Base-by-base conservation (phyloP, 2,888 invertebrate species). In the Cyrtodaria siliqua region DNA sequence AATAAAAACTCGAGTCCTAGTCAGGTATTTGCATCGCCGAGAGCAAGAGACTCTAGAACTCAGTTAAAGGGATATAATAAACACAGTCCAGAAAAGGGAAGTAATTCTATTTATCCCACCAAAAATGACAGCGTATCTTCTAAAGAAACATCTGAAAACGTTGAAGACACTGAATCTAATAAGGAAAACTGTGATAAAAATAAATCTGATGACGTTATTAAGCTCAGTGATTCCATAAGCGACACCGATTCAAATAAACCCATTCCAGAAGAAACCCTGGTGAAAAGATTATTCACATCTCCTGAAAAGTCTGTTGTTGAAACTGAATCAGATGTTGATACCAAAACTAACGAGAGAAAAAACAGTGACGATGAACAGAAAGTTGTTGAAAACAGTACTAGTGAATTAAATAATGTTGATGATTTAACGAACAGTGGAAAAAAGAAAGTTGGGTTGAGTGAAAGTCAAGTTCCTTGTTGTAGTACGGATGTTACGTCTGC, bases 391-490 rank as follows among this genome's bases (percentile, higher is more conserved):
- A 20, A 44, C 16, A 16, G 20, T 16, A 20, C 6, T 9, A 44
- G n/a, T 16, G 16, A 44, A 6, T 3, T 44, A 6, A 3, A 18
- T 9, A 44, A 9, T 52, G 23, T 12, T 23, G 52, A 20, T 20
- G 20, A 52, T 24, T 52, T 20, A 23, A 12, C 3, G 16, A 20
- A 26, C 20, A 52, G 3, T 9, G 14, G 6, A 24, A 67, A 66
- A 12, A 50, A 57, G 20, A 23, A 29, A 52, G 59, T 52, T 6
- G 42, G 56, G 9, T 2, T 8, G 12, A 73, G 66, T 66, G 38
- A 66, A 2, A 78, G 70, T 62, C 73, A 78, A 40, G 57, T 40
- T 18, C 69, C 78, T 20, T 56, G 73, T 3, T 78, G 69, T 57
- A 73, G 73, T 59, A 56, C 29, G 33, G 53, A 61, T 2, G n/a